Evolutionary conservation across 2,113 vertebrate species (phyloP).

Genomic region (Rhea pennata): DNA sequence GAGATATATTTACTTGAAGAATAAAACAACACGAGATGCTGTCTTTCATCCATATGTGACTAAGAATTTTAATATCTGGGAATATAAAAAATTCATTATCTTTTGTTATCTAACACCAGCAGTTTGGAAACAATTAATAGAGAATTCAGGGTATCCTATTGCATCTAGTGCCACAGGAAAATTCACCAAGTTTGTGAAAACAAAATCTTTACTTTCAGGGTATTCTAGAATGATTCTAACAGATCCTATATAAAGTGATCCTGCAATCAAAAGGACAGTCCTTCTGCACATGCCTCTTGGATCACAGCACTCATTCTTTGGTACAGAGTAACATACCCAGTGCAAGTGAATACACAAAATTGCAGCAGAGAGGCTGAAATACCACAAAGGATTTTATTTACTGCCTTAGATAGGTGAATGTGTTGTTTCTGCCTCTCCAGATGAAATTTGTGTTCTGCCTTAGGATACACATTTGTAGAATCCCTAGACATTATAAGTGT

Average conservation of each 20-base stretch:
- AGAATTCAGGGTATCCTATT: neutral
- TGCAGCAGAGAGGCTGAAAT: neutral
- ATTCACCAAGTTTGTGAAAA: neutral
- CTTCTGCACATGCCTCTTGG: neutral
- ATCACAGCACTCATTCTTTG: neutral
- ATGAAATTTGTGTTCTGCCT: neutral
- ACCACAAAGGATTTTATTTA: neutral
- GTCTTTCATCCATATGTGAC: neutral
- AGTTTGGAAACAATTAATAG: slow-evolving; percentile 34
- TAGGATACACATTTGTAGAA: neutral
- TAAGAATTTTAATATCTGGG: neutral
- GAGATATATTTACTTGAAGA: neutral
- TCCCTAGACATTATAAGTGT: neutral
- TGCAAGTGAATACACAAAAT: neutral
- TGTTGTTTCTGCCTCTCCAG: neutral
- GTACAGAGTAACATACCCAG: neutral
- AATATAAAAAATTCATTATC: slow-evolving; percentile 55
- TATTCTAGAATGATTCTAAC: neutral
- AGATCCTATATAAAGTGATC: neutral
- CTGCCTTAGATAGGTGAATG: neutral
- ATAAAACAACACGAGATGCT: neutral
- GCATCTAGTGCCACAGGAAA: neutral
- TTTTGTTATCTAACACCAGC: slow-evolving; percentile 29
- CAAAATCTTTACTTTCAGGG: neutral
- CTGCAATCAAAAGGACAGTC: neutral